Evolutionary conservation across 2,113 vertebrate species (phyloP).

Genomic region (Rhinogobius similis): DNA sequence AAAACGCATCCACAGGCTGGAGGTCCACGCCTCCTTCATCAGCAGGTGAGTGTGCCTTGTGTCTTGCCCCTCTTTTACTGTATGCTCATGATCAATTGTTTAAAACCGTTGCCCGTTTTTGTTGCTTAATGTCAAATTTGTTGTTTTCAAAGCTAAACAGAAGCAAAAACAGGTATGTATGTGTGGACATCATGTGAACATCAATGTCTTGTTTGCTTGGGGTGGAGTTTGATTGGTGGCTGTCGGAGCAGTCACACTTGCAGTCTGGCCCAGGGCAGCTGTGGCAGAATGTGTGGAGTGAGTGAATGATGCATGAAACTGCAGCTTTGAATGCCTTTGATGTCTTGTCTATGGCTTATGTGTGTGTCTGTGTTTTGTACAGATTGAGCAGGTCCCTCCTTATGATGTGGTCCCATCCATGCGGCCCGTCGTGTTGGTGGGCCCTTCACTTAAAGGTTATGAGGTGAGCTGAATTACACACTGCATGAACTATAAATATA

Average conservation of each 20-base stretch:
- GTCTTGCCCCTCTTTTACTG: not conserved
- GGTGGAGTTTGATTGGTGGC: not conserved
- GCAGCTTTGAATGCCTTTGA: not conserved
- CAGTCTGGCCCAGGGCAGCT: not conserved
- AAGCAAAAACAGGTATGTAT: conserved; percentile 82
- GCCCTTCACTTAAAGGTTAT: conserved; percentile 80
- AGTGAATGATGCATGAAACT: not conserved
- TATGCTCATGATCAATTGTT: not conserved
- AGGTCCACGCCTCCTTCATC: conserved; percentile 92
- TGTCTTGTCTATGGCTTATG: not conserved
- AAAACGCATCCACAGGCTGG: conserved; percentile 88
- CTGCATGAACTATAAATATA: too few species aligned
- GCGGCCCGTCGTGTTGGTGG: conserved; percentile 79
- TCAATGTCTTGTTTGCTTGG: not conserved
- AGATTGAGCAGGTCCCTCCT: conserved; percentile 78
- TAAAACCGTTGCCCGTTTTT: not conserved
- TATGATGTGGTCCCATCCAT: conserved; percentile 82
- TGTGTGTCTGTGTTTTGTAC: conserved; percentile 37
- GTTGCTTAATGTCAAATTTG: conserved; percentile 51
- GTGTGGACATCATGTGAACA: not conserved
- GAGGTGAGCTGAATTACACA: conserved; percentile 66
- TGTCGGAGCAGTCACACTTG: not conserved
- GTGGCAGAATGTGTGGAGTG: not conserved
- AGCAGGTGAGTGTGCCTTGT: conserved; percentile 80
- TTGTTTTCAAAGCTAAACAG: conserved; percentile 80